phyloP scores from a whole-genome alignment of 2,797 vertebrate genomes.

The Acanthurus leucopareius region DNA sequence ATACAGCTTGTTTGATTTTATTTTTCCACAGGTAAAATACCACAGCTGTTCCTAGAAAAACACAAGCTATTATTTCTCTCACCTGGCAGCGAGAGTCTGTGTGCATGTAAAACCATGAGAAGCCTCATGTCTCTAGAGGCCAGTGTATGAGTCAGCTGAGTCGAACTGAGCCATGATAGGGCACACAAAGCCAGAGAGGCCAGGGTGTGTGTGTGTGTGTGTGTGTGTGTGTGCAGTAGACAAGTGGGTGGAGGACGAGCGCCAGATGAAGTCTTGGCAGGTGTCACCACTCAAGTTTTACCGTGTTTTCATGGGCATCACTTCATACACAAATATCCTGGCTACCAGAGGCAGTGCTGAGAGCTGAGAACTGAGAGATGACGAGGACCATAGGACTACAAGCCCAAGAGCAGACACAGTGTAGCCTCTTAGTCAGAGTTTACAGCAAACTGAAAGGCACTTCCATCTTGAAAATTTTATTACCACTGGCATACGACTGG shows the following conservation, averaged over 20 bases:
- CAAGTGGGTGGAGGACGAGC: slow-evolving; percentile 69
- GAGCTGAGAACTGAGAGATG: slow-evolving; percentile 74
- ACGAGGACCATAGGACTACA: slow-evolving; percentile 67
- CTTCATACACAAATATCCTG: slow-evolving; percentile 81
- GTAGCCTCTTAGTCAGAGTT: slow-evolving; percentile 68
- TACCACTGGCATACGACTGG: slow-evolving; percentile 58
- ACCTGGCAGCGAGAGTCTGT: slow-evolving; percentile 64
- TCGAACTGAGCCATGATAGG: slow-evolving; percentile 59
- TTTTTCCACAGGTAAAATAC: slow-evolving; percentile 73
- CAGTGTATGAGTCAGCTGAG: slow-evolving; percentile 79
- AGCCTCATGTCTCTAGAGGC: slow-evolving; percentile 71
- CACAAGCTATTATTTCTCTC: slow-evolving; percentile 68
- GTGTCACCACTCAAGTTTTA: slow-evolving; percentile 81
- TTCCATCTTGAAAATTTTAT: slow-evolving; percentile 62
- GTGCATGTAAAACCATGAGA: slow-evolving; percentile 74
- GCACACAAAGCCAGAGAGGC: slow-evolving; percentile 59
- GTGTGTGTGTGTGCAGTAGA: slow-evolving; percentile 46
- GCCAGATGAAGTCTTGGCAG: slow-evolving; percentile 83
- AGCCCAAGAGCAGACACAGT: slow-evolving; percentile 63
- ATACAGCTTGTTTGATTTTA: slow-evolving; percentile 67
- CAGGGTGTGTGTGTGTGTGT: slow-evolving; percentile 24
- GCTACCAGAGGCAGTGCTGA: slow-evolving; percentile 81
- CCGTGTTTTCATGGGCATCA: slow-evolving; percentile 81
- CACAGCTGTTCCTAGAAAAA: slow-evolving; percentile 74
- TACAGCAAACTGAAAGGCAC: slow-evolving; percentile 63